phyloP scores from a whole-genome alignment of 2,113 vertebrate genomes.

The Nicator chloris region DNA sequence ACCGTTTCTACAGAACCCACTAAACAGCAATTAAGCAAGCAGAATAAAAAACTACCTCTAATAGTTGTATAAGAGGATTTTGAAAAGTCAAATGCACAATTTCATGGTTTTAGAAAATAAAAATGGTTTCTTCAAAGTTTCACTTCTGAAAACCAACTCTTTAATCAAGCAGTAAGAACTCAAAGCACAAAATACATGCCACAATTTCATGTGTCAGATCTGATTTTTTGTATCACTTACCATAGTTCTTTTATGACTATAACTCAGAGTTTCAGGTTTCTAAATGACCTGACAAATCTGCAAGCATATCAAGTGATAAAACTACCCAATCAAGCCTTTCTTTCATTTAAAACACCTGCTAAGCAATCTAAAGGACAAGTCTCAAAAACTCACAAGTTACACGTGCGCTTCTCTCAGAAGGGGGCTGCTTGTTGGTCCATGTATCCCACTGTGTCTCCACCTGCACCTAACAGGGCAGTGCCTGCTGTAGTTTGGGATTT shows the following conservation, averaged over 20 bases:
- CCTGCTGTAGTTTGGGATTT: neutral
- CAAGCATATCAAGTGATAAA: neutral
- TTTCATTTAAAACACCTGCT: neutral
- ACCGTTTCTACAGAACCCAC: neutral
- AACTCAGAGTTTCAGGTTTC: neutral
- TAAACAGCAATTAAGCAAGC: neutral
- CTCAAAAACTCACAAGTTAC: neutral
- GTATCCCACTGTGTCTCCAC: neutral
- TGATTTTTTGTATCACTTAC: neutral
- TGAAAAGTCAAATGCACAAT: neutral
- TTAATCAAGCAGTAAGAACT: neutral
- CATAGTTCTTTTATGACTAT: neutral
- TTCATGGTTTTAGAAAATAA: neutral
- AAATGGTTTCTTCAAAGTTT: neutral
- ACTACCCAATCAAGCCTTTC: neutral
- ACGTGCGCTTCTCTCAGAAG: neutral
- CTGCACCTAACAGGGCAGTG: accelerated
- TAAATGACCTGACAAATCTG: neutral
- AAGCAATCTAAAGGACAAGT: neutral
- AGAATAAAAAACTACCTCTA: neutral
- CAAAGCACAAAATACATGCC: neutral
- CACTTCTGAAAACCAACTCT: neutral
- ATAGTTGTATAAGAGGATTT: neutral
- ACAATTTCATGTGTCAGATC: neutral
- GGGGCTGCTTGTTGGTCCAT: neutral